Evolutionary conservation across 1,140 invertebrate species (phyloP), one percentile per base, ranked within the genome.

Genomic region (Monomorium pharaonis): DNA sequence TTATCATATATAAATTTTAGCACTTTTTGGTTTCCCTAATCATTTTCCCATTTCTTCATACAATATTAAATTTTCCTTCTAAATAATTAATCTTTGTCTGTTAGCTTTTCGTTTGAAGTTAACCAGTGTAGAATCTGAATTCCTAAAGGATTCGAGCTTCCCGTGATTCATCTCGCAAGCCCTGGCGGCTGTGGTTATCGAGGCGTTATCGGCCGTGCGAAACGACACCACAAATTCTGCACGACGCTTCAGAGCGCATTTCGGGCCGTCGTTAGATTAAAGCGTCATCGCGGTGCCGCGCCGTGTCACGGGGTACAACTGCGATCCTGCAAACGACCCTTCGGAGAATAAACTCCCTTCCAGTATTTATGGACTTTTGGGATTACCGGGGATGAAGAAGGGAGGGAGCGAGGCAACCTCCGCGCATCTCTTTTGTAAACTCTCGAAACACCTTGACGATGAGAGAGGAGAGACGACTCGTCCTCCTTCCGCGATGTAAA

Each of bases 311-410:
- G 65, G 58, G 58, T 69, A 88, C 72, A 85, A 86, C 77, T 85
- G 89, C 76, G 81, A 89, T 90, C 81, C 86, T 78, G 88, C 81
- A 84, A 90, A 90, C 89, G 89, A 90, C 78, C 88, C 86, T 88
- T 81, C 42, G 76, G 84, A 91, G 89, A 91, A 88, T 83, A 91
- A 86, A 88, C 80, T 90, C 76, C 86, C 89, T 90, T 86, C 54
- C 58, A 84, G 70, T 90, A 91, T 91, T 90, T 88, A 91, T 90
- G 84, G 86, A 91, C 89, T 90, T 88, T 90, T 74, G 84, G 89
- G 89, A 91, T 90, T 90, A 90, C 80, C 78, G 58, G 42, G 44
- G 21, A 51, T 62, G 49, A 24, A 56, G 30, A 3, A 54, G 60
- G 21, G 12, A 42, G 49, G 21, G 44, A 30, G 24, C 44, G 33